Percentiles rank a stretch among this genome's conserved stretches.
Evolutionary conservation across 2,797 vertebrate species (phyloP).

Genomic region (Anableps anableps): DNA sequence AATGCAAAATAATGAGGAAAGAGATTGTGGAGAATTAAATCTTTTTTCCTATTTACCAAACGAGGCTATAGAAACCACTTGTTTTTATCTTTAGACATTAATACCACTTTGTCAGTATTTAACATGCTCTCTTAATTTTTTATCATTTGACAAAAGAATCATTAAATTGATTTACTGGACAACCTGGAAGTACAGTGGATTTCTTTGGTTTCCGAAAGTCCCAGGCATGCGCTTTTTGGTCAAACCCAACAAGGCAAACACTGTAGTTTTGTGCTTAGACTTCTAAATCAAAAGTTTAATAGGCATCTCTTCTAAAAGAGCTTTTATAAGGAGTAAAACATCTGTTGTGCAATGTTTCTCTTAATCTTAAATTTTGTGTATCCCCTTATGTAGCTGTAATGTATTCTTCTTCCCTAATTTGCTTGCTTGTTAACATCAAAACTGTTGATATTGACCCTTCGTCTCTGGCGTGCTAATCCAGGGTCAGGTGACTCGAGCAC

Average conservation of each 20-base stretch:
- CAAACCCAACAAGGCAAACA: not conserved
- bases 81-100: not conserved
- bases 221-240: not conserved
- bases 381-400: not conserved
- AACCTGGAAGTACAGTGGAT: not conserved
- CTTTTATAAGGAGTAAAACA: not conserved
- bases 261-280: not conserved
- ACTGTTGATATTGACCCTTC: not conserved
- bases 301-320: not conserved
- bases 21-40: not conserved
- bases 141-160: not conserved
- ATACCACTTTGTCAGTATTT: not conserved
- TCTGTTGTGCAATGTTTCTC: not conserved
- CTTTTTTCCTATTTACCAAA: not conserved
- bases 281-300: no score
- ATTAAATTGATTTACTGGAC: not conserved
- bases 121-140: not conserved
- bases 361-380: not conserved
- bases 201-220: not conserved
- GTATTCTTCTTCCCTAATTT: not conserved
- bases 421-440: conserved; percentile 4
- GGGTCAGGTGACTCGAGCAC: conserved; percentile 95
- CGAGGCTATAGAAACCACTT: not conserved
- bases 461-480: conserved; percentile 50
- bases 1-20: not conserved